phyloP scores from a whole-genome alignment of 1,140 invertebrate genomes.

The Hylaeus volcanicus region DNA sequence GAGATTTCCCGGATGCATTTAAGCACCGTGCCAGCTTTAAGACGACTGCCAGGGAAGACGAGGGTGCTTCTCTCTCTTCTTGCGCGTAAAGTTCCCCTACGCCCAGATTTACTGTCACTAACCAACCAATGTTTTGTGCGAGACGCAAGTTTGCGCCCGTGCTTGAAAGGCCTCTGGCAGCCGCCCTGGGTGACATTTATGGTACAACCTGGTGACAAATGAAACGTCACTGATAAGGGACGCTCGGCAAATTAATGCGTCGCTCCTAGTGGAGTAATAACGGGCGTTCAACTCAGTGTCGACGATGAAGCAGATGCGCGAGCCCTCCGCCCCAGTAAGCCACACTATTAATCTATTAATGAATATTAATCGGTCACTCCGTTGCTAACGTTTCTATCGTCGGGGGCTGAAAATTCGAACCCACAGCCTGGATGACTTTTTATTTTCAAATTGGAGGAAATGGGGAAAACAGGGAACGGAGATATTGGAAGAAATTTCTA shows the following conservation, averaged over 20 bases:
- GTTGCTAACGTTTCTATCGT: not conserved
- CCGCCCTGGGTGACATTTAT: conserved; percentile 71
- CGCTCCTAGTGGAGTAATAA: conserved; percentile 60
- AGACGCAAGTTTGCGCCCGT: conserved; percentile 60
- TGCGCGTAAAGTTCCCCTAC: conserved; percentile 61
- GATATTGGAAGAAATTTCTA: no score
- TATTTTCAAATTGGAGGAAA: no score
- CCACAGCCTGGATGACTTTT: not conserved
- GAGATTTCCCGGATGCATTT: conserved; percentile 65
- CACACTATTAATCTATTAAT: conserved; percentile 49
- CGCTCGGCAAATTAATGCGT: conserved; percentile 70
- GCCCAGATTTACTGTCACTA: conserved; percentile 54
- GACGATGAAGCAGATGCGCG: conserved; percentile 38
- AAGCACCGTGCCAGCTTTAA: conserved; percentile 67
- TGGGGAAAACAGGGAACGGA: no score
- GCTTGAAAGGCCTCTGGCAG: conserved; percentile 48
- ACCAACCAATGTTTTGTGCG: conserved; percentile 48
- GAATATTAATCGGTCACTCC: conserved; percentile 41
- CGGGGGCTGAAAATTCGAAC: no score
- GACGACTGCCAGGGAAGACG: conserved; percentile 40
- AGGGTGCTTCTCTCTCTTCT: conserved; percentile 41
- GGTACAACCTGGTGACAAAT: conserved; percentile 74
- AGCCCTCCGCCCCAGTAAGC: not conserved
- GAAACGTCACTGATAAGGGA: conserved; percentile 75
- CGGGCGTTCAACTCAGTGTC: conserved; percentile 36